Base-by-base conservation (phyloP, 2,888 invertebrate genomes). In the Parnassius glacialis region DNA sequence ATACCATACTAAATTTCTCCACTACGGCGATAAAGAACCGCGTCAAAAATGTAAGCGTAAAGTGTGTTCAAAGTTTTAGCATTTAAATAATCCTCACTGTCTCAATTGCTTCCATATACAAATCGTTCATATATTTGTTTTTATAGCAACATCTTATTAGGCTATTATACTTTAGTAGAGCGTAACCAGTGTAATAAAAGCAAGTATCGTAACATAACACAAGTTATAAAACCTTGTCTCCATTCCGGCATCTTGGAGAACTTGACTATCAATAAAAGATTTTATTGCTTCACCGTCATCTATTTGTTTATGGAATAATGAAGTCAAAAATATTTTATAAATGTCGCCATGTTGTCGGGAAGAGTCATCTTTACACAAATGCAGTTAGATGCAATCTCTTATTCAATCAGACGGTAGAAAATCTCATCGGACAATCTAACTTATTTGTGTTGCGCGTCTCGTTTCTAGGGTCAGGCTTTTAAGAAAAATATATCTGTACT, bases 331-430 rank as follows among this genome's bases (percentile, higher is more conserved):
- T 63, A 63, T 59, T n/a, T 63, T 63, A 59, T 59, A 59, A 63
- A 63, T 52, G 59, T 63, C 54, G 20, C 55, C 13, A 63, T 52
- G 59, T 63, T 51, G 41, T 45, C 20, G 54, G 20, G 12, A 51
- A 63, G 55, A n/a, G 47, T 48, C 53, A 63, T 52, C 55, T 59
- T 52, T 45, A 62, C 51, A 62, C 55, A 62, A 62, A 62, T 62
- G 59, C 62, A 59, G 62, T 62, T 62, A 62, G 62, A 55, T 11
- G 62, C 62, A 62, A 62, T 62, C 62, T 62, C 62, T 62, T 41
- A 59, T 45, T 62, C 62, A 62, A 62, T 62, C 62, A 62, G 59
- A 54, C 45, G 51, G 45, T 20, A 51, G 62, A 55, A 62, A 62
- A 62, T 62, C 62, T 62, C 59, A 59, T 62, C 55, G 62, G 55